phyloP scores from a whole-genome alignment of 2,797 vertebrate genomes.

The Psittacula echo region DNA sequence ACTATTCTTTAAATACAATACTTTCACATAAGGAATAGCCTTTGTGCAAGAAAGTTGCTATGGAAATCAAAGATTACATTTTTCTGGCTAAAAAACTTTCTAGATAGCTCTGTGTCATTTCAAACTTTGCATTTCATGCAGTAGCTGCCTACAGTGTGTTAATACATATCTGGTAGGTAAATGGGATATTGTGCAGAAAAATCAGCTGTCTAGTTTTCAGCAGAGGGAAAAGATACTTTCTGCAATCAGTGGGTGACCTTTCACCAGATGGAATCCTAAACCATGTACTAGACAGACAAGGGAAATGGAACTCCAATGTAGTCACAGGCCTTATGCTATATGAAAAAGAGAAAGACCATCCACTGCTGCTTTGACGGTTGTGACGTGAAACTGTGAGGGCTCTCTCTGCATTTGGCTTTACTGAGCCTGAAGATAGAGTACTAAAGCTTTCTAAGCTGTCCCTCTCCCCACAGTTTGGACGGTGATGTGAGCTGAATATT shows the following conservation, averaged over 20 bases:
- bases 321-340: not conserved
- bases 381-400: not conserved
- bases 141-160: not conserved
- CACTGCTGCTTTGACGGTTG: not conserved
- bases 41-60: not conserved
- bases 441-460: not conserved
- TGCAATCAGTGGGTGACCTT: not conserved
- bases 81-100: not conserved
- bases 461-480: not conserved
- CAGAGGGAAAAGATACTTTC: conserved; percentile 1
- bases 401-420: not conserved
- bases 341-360: not conserved
- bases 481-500: not conserved
- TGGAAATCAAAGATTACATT: not conserved
- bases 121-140: not conserved
- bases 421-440: not conserved
- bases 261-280: not conserved
- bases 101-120: not conserved
- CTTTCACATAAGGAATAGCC: not conserved
- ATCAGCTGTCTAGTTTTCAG: conserved; percentile 23
- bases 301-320: not conserved
- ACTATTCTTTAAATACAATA: conserved; percentile 5
- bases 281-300: not conserved
- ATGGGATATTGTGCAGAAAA: conserved; percentile 29
- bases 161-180: not conserved